A percentile compares a stretch with the other conserved stretches of the same genome.
These are phyloP conservation scores for Heliornis fulica DNA, from an alignment of 2,113 vertebrate species.

Conservation along the genomic window DNA sequence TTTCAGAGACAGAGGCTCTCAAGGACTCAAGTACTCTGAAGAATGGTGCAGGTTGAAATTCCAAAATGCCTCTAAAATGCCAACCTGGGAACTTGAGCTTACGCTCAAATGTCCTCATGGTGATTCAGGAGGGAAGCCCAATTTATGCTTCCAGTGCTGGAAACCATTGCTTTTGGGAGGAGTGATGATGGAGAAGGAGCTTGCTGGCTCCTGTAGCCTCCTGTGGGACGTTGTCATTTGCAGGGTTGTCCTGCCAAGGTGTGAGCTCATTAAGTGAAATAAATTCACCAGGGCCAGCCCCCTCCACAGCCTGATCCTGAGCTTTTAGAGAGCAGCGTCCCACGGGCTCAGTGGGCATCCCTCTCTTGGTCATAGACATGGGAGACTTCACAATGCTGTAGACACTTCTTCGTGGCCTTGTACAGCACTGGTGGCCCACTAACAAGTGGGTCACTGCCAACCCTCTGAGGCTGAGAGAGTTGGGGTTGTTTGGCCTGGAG, in stretches of 20 bases:
- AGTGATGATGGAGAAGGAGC: not conserved
- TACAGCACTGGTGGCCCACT: not conserved
- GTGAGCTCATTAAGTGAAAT: not conserved
- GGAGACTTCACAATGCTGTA: not conserved
- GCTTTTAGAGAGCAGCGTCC: not conserved
- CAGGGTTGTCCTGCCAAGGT: not conserved
- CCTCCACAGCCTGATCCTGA: not conserved
- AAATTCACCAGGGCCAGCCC: not conserved
- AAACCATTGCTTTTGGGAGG: not conserved
- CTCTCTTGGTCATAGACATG: not conserved
- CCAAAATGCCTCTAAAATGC: not conserved
- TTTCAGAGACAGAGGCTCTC: not conserved
- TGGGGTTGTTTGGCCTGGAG: too few relatives aligned
- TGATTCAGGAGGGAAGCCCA: not conserved
- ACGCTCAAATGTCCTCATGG: not conserved
- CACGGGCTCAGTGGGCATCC: not conserved
- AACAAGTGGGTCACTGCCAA: not conserved
- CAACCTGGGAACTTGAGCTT: not conserved
- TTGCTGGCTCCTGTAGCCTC: not conserved
- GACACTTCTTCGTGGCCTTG: not conserved
- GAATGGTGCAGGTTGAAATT: fast-evolving
- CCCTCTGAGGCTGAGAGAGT: too few relatives aligned
- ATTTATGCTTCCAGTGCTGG: not conserved
- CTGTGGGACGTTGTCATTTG: not conserved
- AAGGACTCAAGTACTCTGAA: not conserved